Evolutionary conservation across 2,888 invertebrate species (phyloP).

Genomic region (Zygogramma bicolorata): DNA sequence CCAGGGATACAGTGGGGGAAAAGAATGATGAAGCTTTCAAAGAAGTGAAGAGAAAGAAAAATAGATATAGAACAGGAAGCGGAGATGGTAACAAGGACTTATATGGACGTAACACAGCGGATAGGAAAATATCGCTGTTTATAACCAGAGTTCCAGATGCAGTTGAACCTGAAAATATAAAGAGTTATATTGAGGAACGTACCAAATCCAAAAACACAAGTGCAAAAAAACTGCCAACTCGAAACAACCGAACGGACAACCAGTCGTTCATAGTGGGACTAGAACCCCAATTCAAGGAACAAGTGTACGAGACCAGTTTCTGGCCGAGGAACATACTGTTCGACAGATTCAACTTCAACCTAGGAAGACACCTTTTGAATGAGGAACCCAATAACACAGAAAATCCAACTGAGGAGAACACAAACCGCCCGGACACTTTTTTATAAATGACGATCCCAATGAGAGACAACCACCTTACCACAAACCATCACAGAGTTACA

Average conservation of each 20-base stretch:
- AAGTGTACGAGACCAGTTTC: slow-evolving; percentile 4
- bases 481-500: slow-evolving; percentile 8
- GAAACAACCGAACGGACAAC: slow-evolving; percentile 1
- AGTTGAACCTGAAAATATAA: neutral
- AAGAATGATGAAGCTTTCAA: neutral
- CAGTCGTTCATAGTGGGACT: slow-evolving; percentile 11
- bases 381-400: neutral
- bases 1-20: neutral
- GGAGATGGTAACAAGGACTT: slow-evolving; percentile 2
- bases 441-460: neutral
- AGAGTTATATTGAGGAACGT: neutral
- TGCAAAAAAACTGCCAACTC: neutral
- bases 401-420: neutral
- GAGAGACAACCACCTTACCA: slow-evolving; percentile 12
- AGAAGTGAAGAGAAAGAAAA: slow-evolving; percentile 4
- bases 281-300: slow-evolving; percentile 11
- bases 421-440: slow-evolving; percentile 1
- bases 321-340: neutral
- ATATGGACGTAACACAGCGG: neutral
- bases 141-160: slow-evolving; percentile 15
- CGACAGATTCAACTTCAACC: slow-evolving; percentile 14
- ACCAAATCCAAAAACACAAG: slow-evolving; percentile 14
- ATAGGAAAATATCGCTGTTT: slow-evolving; percentile 14
- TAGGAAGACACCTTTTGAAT: slow-evolving; percentile 6
- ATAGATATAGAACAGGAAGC: slow-evolving; percentile 4